Base-by-base conservation (phyloP, 2,113 vertebrate genomes). In the Larimichthys polyactis region DNA sequence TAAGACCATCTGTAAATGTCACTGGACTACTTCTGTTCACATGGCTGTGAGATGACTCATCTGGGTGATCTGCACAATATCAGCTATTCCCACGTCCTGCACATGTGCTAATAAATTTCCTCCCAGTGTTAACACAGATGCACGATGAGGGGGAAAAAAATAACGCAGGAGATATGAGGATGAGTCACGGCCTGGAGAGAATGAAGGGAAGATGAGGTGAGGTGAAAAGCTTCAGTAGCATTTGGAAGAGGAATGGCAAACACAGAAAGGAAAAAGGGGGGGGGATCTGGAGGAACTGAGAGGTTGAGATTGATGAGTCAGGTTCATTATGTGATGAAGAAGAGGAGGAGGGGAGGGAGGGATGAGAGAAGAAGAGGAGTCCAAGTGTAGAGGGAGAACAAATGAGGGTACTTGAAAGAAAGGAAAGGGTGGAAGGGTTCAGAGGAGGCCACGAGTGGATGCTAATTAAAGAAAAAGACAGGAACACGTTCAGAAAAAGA, bases 171-270 rank as follows among this genome's bases (percentile, higher is more conserved):
- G 69, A 66, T 71, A 32, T 27, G 60, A 73, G 48, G 43, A 80
- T 87, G 84, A 87, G 75, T 90, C 86, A 87, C 57, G 40, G 73
- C 44, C 62, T 40, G 55, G 64, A 73, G 48, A 72, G 74, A 66
- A 79, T 17, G 71, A 55, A 57, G 70, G 17, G 79, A 62, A 64
- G 83, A 75, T 19, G 75, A 44, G 16, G 48, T 51, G 54, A 70
- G 59, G 14, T 24, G 62, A 54, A 54, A 54, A 36, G 54, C 73
- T 24, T 67, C 55, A 14, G 76, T 54, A 60, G 76, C 64, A 14
- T 32, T 49, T 72, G 63, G 44, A 75, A 57, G 64, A 71, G 12
- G 29, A 2, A 29, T 54, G 40, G 71, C 44, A 60, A 80, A 54
- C 36, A 40, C 2, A 20, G 44, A 57, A 3, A 62, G 43, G 40